Evolutionary conservation across 1,140 invertebrate genomes (phyloP), one percentile per base, ranked within the genome.

Genomic region (Anadara kagoshimensis): DNA sequence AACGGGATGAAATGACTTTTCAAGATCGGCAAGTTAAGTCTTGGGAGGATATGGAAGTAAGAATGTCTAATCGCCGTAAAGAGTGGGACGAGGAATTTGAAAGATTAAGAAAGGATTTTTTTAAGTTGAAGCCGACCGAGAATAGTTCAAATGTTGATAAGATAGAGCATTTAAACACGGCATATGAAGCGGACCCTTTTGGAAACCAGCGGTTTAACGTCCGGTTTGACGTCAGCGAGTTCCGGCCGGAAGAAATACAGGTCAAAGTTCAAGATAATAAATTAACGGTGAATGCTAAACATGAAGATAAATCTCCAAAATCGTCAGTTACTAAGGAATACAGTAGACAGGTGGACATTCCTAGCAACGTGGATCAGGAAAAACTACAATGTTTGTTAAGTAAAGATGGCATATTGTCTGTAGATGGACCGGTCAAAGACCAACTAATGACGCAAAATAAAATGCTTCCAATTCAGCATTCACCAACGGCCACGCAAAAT

Each of bases 61-160:
- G 82, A 18, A 87, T 88, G 84, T 82, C 85, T 41, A 76, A 84
- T 63, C 73, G 85, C 2, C 78, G 83, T 44, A 84, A 80, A 56
- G 80, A 87, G 75, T 89, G 87, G 87, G 85, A 86, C 56, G 79
- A 85, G n/a, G 87, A 89, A 69, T 86, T 89, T 66, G 84, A 86
- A 24, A 77, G 76, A 47, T 86, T 89, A 83, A 68, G 85, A 16
- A 82, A 82, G 20, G 86, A 89, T 59, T 89, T 89, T 77, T 87
- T 88, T 67, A 83, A 81, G 16, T 73, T 89, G 29, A 87, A 86
- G 75, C 88, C 88, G 3, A 71, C 78, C 8, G 85, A 85, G 57
- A 80, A 73, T 24, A 73, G 61, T 29, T 58, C 59, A 24, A 74
- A 78, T 72, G 64, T 81, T 4, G 73, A 72, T 29, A 83, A 81